phyloP scores from a whole-genome alignment of 2,113 vertebrate species.

The Pterocles orientalis region DNA sequence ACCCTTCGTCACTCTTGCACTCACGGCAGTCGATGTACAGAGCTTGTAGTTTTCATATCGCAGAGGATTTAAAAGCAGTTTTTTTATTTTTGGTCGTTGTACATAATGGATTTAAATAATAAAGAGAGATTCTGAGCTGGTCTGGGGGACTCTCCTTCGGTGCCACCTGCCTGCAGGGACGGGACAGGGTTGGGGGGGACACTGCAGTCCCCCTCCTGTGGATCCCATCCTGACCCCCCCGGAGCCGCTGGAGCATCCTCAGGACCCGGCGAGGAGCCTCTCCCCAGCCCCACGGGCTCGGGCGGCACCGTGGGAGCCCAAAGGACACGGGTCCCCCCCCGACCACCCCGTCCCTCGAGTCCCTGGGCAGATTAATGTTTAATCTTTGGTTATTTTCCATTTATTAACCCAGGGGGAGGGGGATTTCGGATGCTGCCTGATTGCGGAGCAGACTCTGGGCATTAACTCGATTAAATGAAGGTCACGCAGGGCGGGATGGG shows the following conservation, averaged over 20 bases:
- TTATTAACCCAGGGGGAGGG: background rate
- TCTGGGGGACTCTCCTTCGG: background rate
- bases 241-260: background rate
- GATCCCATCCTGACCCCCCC: too few relatives aligned
- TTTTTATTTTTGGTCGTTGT: constrained; percentile 63
- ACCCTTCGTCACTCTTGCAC: constrained; percentile 53
- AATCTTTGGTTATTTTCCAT: constrained; percentile 36
- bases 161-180: rapidly evolving
- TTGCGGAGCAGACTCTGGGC: background rate
- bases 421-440: background rate
- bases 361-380: constrained; percentile 41
- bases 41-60: constrained; percentile 71
- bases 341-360: background rate
- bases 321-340: background rate
- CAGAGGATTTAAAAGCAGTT: constrained; percentile 40
- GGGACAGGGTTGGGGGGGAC: background rate
- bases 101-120: constrained; percentile 70
- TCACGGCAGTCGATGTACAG: constrained; percentile 41
- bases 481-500: background rate
- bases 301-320: background rate
- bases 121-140: constrained; percentile 58
- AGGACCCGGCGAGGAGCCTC: background rate
- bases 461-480: constrained; percentile 52
- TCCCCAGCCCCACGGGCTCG: rapidly evolving
- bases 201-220: rapidly evolving